phyloP scores from a whole-genome alignment of 2,113 vertebrate genomes.

The Epinephelus fuscoguttatus region DNA sequence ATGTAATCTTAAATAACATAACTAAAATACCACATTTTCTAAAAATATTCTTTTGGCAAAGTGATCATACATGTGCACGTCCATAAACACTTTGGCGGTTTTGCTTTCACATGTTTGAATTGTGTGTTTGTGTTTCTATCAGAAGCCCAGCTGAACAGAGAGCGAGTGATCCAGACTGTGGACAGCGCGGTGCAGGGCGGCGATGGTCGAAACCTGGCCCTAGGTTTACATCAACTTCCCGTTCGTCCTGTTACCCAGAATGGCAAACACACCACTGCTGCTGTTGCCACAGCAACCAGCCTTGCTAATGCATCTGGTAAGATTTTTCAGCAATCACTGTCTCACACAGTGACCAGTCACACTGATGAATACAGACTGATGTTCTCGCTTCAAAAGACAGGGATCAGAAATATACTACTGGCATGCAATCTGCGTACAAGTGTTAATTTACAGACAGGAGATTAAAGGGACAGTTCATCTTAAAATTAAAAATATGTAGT shows the following conservation, averaged over 20 bases:
- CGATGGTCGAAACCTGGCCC: constrained; percentile 88
- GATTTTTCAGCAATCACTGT: constrained; percentile 4
- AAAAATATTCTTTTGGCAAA: background rate
- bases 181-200: constrained; percentile 89
- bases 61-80: background rate
- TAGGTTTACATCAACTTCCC: constrained; percentile 93
- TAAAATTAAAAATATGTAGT: too few relatives aligned
- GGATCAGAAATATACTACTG: too few relatives aligned
- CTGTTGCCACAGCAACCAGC: constrained; percentile 86
- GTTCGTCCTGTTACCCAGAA: constrained; percentile 93
- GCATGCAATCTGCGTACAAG: too few relatives aligned
- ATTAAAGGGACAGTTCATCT: too few relatives aligned
- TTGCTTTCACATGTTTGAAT: background rate
- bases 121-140: constrained; percentile 3
- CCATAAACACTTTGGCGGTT: background rate
- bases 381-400: too few relatives aligned
- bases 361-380: too few relatives aligned
- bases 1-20: background rate
- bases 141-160: constrained; percentile 87
- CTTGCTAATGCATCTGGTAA: constrained; percentile 89
- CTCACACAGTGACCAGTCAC: background rate
- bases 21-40: background rate
- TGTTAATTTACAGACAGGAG: too few relatives aligned
- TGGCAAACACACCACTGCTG: constrained; percentile 87
- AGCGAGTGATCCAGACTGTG: constrained; percentile 93